phyloP scores from a whole-genome alignment of 2,797 vertebrate genomes.

The Gephyroberyx darwinii region DNA sequence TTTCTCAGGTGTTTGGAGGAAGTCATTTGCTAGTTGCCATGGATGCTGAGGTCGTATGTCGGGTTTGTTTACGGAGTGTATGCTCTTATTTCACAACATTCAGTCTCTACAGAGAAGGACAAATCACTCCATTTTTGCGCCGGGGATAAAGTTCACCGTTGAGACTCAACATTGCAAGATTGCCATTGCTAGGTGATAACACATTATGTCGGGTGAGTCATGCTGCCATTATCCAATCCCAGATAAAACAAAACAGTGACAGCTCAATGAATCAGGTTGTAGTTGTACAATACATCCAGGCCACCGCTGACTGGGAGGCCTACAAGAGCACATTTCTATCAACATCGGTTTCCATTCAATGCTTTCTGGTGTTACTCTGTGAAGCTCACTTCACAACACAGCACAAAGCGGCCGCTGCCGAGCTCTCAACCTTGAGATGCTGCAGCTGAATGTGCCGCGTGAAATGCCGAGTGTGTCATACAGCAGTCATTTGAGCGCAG shows the following conservation, averaged over 20 bases:
- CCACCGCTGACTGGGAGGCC: not conserved
- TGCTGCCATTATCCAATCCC: not conserved
- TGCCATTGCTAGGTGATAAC: slow-evolving; percentile 3
- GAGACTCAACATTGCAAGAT: not conserved
- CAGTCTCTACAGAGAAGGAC: not conserved
- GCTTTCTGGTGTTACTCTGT: not conserved
- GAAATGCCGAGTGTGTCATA: not conserved
- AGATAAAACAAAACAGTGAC: not conserved
- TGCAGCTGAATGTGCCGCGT: not conserved
- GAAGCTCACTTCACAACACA: not conserved
- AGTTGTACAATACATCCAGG: not conserved
- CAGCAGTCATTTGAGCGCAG: not conserved
- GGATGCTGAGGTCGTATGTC: slow-evolving; percentile 41
- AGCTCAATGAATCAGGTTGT: too few relatives aligned
- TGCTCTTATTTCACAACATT: slow-evolving; percentile 22
- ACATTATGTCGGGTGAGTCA: not conserved
- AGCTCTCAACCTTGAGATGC: not conserved
- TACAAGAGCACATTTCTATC: not conserved
- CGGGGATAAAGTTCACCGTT: slow-evolving; percentile 35
- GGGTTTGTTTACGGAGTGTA: slow-evolving; percentile 52
- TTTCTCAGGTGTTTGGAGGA: slow-evolving; percentile 57
- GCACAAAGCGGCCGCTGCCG: not conserved
- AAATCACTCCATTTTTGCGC: not conserved
- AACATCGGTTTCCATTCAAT: not conserved
- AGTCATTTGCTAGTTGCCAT: slow-evolving; percentile 65